These are phyloP conservation scores for Meriones psammophilus DNA, from an alignment of 2,797 vertebrate genomes.

Conservation along the genomic window DNA sequence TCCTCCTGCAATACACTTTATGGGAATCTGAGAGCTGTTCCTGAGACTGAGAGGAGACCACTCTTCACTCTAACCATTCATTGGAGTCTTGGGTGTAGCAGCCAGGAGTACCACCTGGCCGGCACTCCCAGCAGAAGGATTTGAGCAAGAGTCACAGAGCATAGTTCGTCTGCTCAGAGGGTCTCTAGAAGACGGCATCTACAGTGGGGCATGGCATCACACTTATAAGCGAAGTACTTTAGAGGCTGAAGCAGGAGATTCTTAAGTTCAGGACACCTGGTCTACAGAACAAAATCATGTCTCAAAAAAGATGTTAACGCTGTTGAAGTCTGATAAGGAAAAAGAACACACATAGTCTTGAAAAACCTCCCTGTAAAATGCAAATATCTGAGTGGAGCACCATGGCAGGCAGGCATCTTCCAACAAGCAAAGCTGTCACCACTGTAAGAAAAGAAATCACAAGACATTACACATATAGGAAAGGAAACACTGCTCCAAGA, in stretches of 20 bases:
- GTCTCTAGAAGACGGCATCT: not conserved
- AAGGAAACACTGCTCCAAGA: not conserved
- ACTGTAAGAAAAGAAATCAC: not conserved
- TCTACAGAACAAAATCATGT: not conserved
- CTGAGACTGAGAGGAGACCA: not conserved
- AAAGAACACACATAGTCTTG: not conserved
- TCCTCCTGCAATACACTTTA: not conserved
- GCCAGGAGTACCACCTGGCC: not conserved
- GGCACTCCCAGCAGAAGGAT: not conserved
- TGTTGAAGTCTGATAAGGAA: not conserved
- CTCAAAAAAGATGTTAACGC: not conserved
- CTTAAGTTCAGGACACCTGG: not conserved
- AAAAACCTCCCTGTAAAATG: too few relatives aligned
- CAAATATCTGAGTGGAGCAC: too few relatives aligned
- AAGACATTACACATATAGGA: not conserved
- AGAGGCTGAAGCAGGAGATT: not conserved
- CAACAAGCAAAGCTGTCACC: not conserved
- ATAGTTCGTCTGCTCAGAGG: not conserved
- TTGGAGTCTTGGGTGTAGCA: not conserved
- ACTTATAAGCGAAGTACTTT: not conserved
- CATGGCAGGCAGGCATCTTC: fast-evolving
- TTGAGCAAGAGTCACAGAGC: too few relatives aligned
- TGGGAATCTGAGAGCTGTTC: not conserved
- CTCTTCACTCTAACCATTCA: not conserved
- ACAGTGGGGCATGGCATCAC: not conserved